Evolutionary conservation across 2,888 invertebrate species (phyloP).

Genomic region (Idaea biselata): DNA sequence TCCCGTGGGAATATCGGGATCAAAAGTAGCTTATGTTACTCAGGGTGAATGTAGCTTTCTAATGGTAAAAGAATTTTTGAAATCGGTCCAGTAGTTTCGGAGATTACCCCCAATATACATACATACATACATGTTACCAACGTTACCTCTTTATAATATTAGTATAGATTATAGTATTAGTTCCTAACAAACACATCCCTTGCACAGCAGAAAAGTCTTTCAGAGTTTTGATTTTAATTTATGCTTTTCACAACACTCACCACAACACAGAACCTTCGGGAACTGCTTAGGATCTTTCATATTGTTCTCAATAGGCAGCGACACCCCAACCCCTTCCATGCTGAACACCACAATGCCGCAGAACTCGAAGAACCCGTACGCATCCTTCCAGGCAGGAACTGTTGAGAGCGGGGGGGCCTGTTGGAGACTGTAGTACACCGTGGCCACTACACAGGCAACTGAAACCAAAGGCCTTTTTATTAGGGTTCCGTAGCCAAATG

Average conservation of each 20-base stretch:
- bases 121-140: too few relatives aligned
- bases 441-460: constrained; percentile 67
- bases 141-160: too few relatives aligned
- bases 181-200: too few relatives aligned
- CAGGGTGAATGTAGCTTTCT: too few relatives aligned
- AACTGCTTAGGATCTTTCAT: constrained; percentile 61
- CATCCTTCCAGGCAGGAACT: constrained; percentile 59
- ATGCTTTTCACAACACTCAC: constrained; percentile 37
- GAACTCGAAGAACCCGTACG: constrained; percentile 70
- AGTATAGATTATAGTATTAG: too few relatives aligned
- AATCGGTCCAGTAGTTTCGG: too few relatives aligned
- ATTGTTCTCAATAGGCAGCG: constrained; percentile 65
- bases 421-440: constrained; percentile 55
- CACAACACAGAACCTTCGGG: constrained; percentile 51
- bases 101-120: too few relatives aligned
- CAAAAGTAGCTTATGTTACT: too few relatives aligned
- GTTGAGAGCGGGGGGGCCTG: constrained; percentile 46
- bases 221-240: not conserved
- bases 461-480: constrained; percentile 37
- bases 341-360: constrained; percentile 82
- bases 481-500: too few relatives aligned
- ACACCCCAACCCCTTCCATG: constrained; percentile 76
- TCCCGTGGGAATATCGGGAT: too few relatives aligned
- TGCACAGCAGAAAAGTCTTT: too few relatives aligned
- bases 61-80: too few relatives aligned